Conservation (phyloP, 2,888 invertebrate species). For the Eumacrocentrus americanus region DNA sequence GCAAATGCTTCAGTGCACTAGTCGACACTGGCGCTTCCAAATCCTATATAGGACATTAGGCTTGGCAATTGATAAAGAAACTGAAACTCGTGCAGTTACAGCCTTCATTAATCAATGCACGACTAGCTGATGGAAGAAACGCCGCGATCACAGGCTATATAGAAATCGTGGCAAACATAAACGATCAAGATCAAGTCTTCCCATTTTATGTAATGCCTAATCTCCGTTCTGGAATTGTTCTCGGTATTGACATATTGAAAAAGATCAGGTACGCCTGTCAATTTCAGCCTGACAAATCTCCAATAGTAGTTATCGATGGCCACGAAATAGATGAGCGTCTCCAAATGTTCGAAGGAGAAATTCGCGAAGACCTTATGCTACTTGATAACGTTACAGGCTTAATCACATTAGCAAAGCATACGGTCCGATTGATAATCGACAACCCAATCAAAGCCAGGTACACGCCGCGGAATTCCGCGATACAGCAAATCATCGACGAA, state of each 20-base stretch:
- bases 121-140: too few species aligned
- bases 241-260: not conserved
- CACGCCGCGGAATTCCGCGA: conserved; percentile 22
- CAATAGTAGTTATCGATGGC: not conserved
- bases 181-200: too few species aligned
- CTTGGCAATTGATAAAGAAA: too few species aligned
- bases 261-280: too few species aligned
- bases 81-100: too few species aligned
- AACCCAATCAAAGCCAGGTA: conserved; percentile 29
- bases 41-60: not conserved
- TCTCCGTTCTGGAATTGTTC: not conserved
- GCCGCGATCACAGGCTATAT: too few species aligned
- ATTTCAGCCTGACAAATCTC: not conserved
- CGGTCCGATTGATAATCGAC: conserved; percentile 13
- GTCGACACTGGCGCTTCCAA: not conserved
- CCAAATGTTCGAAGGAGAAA: too few species aligned
- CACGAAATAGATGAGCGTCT: not conserved
- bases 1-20: not conserved
- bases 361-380: not conserved
- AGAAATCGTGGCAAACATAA: too few species aligned
- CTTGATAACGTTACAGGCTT: conserved; percentile 1
- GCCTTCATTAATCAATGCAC: too few species aligned
- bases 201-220: too few species aligned
- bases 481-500: conserved; percentile 21
- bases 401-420: conserved; percentile 10